Evolutionary conservation across 2,888 invertebrate genomes (phyloP), one percentile per base, ranked within the genome.

Genomic region (Brachycybe producta): DNA sequence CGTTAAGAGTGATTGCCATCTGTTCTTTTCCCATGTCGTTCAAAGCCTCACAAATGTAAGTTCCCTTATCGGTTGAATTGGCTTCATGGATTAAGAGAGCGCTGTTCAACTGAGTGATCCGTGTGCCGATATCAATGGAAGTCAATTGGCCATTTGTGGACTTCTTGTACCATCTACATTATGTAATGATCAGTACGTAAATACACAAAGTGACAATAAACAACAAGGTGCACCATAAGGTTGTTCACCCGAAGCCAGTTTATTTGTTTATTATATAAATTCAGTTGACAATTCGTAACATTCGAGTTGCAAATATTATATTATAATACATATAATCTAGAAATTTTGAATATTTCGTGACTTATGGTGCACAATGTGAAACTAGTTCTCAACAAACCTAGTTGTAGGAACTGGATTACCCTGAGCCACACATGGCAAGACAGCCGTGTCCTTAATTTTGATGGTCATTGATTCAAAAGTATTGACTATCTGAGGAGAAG

Each of bases 71-170:
- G n/a, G 41, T 24, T 21, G 26, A 15, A 15, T 41, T 23, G 2
- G 26, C 24, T 11, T 41, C 41, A 24, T 41, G 41, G n/a, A 41
- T 41, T 17, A 41, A 24, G 15, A 41, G 24, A 19, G 41, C 3
- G 26, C 41, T 41, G 8, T 3, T 5, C 2, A n/a, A 24, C 24
- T 69, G 88, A 88, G 32, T 42, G 15, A 27, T 19, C 7, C 27
- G 13, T 15, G 3, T 27, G 17, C 26, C 24, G 23, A 21, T 27
- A 26, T 3, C n/a, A 24, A 42, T n/a, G n/a, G 43, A 28, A 3
- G 17, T 28, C 24, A 42, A 26, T 42, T 42, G 27, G 15, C 36
- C 36, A 7, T 11, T 17, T 19, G 7, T 7, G 5, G 36, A 36
- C 15, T 36, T 36, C 15, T 36, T 36, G 15, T 11, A 36, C 36